phyloP scores from a whole-genome alignment of 2,113 vertebrate species.

The Callipepla squamata region DNA sequence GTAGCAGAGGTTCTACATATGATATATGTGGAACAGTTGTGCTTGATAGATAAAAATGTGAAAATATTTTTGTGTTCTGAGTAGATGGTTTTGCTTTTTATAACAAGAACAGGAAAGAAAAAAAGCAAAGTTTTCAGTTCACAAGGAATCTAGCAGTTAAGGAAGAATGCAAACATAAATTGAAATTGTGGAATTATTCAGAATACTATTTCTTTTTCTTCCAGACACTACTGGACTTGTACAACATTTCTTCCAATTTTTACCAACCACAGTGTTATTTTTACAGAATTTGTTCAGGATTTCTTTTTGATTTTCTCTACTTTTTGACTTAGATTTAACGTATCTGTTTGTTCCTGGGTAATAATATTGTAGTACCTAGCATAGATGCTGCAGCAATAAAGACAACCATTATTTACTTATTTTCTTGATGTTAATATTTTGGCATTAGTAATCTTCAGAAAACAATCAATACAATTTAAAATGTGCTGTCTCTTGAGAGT shows the following conservation, averaged over 20 bases:
- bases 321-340: neutral
- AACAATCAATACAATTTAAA: neutral
- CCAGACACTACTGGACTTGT: neutral
- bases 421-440: neutral
- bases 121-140: neutral
- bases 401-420: neutral
- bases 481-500: neutral
- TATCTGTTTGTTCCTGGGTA: neutral
- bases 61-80: neutral
- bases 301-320: neutral
- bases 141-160: neutral
- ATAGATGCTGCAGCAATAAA: neutral
- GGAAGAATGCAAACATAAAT: neutral
- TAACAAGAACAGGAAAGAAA: neutral
- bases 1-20: neutral
- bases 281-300: neutral
- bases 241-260: neutral
- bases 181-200: neutral
- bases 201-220: neutral
- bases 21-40: neutral
- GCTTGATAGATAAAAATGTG: neutral
- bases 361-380: neutral
- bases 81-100: neutral
- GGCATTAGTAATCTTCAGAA: neutral
- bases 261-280: neutral